Percentiles rank a stretch among this genome's conserved stretches.
phyloP scores from a whole-genome alignment of 2,113 vertebrate genomes.

The Pungitius pungitius region DNA sequence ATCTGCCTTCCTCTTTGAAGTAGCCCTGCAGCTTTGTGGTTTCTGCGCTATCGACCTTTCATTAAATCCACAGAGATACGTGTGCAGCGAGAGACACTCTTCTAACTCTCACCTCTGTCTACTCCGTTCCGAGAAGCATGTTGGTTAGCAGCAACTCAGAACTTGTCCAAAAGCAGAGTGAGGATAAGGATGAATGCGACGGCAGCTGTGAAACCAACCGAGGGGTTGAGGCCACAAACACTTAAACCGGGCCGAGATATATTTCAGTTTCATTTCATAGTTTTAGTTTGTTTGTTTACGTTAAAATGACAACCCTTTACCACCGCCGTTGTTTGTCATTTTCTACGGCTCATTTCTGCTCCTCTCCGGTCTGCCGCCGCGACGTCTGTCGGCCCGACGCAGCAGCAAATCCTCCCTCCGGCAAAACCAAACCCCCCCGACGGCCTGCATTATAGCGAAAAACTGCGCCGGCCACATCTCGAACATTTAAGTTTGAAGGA shows the following conservation, averaged over 20 bases:
- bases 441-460: constrained; percentile 41
- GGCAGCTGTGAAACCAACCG: constrained; percentile 32
- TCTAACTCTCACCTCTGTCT: constrained; percentile 4
- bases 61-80: constrained; percentile 16
- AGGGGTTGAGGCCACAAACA: constrained; percentile 20
- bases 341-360: constrained; percentile 45
- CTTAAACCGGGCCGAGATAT: constrained; percentile 24
- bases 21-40: constrained; percentile 31
- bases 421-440: constrained; percentile 30
- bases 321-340: constrained; percentile 45
- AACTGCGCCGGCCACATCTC: constrained; percentile 28
- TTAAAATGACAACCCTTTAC: constrained; percentile 35
- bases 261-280: constrained; percentile 33
- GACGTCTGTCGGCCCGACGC: constrained; percentile 44
- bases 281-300: constrained; percentile 34
- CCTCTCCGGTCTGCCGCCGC: constrained; percentile 17
- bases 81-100: constrained; percentile 15
- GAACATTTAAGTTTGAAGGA: constrained; percentile 59
- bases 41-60: constrained; percentile 36
- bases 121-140: constrained; percentile 5
- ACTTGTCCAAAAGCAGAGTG: constrained; percentile 25
- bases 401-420: constrained; percentile 39
- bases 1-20: constrained; percentile 41
- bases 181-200: constrained; percentile 32
- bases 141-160: constrained; percentile 33